These are phyloP conservation scores for Amblyornis subalaris DNA, from an alignment of 2,113 vertebrate genomes.

Conservation along the genomic window DNA sequence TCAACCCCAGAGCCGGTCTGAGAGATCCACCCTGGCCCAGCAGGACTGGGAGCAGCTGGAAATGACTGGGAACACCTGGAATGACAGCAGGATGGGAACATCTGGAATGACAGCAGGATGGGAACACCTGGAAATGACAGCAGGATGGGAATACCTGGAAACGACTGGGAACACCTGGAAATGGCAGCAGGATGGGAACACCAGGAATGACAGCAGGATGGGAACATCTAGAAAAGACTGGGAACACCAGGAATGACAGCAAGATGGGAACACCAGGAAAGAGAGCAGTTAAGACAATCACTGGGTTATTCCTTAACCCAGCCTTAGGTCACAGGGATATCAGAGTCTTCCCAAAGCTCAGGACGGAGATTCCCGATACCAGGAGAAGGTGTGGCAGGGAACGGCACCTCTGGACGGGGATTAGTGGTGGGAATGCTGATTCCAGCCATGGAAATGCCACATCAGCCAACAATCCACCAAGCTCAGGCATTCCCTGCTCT, in stretches of 20 bases:
- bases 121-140: no score
- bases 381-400: not conserved
- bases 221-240: not conserved
- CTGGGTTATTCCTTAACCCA: not conserved
- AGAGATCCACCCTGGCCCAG: not conserved
- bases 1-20: not conserved
- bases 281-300: not conserved
- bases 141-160: not conserved
- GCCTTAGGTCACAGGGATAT: not conserved
- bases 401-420: not conserved
- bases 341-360: not conserved
- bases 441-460: not conserved
- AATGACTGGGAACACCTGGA: no score
- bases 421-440: not conserved
- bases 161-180: not conserved
- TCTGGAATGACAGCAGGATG: no score
- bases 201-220: not conserved
- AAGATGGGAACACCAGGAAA: not conserved
- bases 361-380: accelerated
- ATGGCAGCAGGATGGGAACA: no score
- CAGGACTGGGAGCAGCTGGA: not conserved
- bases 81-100: no score
- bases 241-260: not conserved
- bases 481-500: not conserved
- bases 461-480: not conserved